phyloP scores from a whole-genome alignment of 2,113 vertebrate genomes.

The Oreocharis arfaki region DNA sequence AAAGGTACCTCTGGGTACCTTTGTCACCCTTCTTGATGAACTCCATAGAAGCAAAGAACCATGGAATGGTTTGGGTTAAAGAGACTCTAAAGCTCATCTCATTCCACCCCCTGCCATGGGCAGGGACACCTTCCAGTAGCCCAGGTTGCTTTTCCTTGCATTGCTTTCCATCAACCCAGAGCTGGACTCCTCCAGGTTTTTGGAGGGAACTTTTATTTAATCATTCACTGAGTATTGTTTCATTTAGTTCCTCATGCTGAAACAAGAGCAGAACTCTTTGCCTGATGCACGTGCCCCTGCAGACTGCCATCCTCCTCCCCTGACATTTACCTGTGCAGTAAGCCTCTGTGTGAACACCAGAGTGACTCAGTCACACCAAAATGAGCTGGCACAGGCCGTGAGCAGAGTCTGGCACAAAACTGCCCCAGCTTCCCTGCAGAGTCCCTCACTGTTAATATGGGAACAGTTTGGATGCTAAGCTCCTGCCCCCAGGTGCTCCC shows the following conservation, averaged over 20 bases:
- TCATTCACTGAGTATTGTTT: not conserved
- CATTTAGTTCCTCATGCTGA: not conserved
- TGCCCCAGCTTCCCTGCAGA: not conserved
- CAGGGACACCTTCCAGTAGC: not conserved
- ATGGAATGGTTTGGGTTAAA: not conserved
- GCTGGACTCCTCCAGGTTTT: not conserved
- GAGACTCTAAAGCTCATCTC: not conserved
- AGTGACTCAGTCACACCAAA: not conserved
- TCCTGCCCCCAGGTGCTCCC: not conserved
- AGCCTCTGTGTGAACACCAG: not conserved
- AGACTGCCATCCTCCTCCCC: not conserved
- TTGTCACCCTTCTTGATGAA: not conserved
- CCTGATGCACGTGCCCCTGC: not conserved
- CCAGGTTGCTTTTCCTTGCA: not conserved
- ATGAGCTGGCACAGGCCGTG: not conserved
- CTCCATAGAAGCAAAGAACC: rapidly evolving
- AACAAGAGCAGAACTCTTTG: not conserved
- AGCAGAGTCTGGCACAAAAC: not conserved
- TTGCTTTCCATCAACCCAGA: not conserved
- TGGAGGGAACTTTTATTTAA: not conserved
- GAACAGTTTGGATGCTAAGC: not conserved
- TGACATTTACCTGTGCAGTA: not conserved
- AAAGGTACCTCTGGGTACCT: not conserved
- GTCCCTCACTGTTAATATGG: not conserved
- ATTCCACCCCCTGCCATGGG: not conserved